Evolutionary conservation across 2,888 invertebrate genomes (phyloP).

Genomic region (Pammene aurita): DNA sequence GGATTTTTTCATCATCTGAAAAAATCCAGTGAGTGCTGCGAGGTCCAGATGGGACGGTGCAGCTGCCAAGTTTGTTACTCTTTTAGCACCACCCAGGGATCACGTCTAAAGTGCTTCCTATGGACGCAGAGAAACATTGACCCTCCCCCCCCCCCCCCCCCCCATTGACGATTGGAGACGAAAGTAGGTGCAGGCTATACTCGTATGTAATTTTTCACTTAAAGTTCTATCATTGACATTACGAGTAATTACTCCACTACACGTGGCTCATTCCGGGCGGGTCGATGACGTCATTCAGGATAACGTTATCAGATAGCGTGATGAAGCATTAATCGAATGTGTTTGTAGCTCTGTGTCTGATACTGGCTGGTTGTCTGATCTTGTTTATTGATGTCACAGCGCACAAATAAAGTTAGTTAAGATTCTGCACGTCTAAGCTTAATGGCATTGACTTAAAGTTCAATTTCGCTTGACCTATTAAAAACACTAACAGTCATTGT

Average conservation of each 20-base stretch:
- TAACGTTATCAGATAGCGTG: slow-evolving; percentile 70
- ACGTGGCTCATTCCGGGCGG: slow-evolving; percentile 12
- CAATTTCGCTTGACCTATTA: neutral
- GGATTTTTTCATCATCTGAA: too few relatives aligned
- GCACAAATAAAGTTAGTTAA: neutral
- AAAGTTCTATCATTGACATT: slow-evolving; percentile 18
- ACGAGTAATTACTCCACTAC: slow-evolving; percentile 25
- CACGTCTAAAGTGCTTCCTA: too few relatives aligned
- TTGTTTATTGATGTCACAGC: slow-evolving; percentile 6
- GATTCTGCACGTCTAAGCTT: neutral
- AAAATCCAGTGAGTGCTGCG: too few relatives aligned
- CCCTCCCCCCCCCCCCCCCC: too few relatives aligned
- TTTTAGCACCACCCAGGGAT: too few relatives aligned
- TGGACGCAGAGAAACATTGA: too few relatives aligned
- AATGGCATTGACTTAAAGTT: neutral
- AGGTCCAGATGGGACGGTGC: too few relatives aligned
- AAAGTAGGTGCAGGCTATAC: too few relatives aligned
- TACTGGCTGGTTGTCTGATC: slow-evolving; percentile 32
- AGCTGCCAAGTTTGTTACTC: too few relatives aligned
- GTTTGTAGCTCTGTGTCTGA: slow-evolving; percentile 53
- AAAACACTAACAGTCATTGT: neutral
- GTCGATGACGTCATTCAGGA: slow-evolving; percentile 64
- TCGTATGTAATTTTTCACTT: neutral
- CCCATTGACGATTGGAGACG: too few relatives aligned
- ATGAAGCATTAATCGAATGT: slow-evolving; percentile 77